Evolutionary conservation across 2,888 invertebrate genomes (phyloP), one percentile per base, ranked within the genome.

Genomic region (Thymelicus acteon): DNA sequence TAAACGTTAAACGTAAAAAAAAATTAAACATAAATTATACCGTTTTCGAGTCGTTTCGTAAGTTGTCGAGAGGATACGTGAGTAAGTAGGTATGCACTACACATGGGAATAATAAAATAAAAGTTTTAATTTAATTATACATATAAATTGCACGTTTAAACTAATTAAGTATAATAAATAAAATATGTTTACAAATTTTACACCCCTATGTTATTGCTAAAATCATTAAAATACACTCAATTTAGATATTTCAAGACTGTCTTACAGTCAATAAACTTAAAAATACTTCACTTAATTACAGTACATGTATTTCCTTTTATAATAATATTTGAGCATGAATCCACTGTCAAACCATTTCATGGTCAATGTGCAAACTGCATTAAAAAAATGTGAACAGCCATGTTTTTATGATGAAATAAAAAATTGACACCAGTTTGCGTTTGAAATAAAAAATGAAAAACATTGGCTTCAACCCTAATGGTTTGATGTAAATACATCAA

Each of bases 201-300:
- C 7, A 7, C 2, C 7, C 24, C 31, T 31, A 31, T 31, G 24
- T 24, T 7, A 54, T 47, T 31, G 19, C 44, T 47, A 31, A 13
- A 62, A 24, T 49, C 19, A 61, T 37, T n/a, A 44, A 6, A 44
- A 15, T 54, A 13, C 40, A 64, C 39, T 39, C 39, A n/a, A 54
- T 44, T 65, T 57, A 24, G 54, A 65, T 65, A 65, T 65, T 57
- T 54, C 8, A 39, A 39, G 65, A 65, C 65, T 65, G 65, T 65
- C 7, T 39, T 57, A 65, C 65, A 65, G 65, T 31, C 65, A 44
- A 54, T 24, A 44, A 31, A n/a, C n/a, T 44, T 44, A 65, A 19
- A 65, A 64, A 15, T 19, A 52, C 15, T 19, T 40, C 19, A 8
- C 7, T 60, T 15, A 15, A 15, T 60, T 60, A 57, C 57, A 57